A percentile compares a stretch with the other conserved stretches of the same genome.
Evolutionary conservation across 2,797 vertebrate genomes (phyloP).

Genomic region (Bovichtus variegatus): DNA sequence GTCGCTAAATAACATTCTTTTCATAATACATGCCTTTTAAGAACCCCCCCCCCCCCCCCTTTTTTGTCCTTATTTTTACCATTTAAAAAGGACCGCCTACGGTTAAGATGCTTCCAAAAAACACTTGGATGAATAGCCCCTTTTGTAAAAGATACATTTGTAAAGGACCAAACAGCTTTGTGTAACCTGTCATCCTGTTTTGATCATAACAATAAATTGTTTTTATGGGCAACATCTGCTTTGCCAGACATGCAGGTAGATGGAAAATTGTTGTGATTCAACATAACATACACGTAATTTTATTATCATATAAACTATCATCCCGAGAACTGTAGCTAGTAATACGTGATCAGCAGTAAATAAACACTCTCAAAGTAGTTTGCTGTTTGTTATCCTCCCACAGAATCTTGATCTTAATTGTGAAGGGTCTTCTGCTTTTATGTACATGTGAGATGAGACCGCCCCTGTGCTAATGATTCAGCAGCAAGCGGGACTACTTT

Average conservation of each 20-base stretch:
- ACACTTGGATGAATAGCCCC: constrained; percentile 7
- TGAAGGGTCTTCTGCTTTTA: constrained; percentile 1
- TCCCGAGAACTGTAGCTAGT: background rate
- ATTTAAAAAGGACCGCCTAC: background rate
- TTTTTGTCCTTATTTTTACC: constrained; percentile 17
- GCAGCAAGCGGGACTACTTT: background rate
- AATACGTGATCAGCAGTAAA: background rate
- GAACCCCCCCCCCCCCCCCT: background rate
- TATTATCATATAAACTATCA: background rate
- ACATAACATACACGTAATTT: background rate
- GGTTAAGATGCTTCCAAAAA: constrained; percentile 24
- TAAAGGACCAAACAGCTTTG: constrained; percentile 5
- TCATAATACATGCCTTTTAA: constrained; percentile 14
- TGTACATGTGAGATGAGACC: constrained; percentile 1
- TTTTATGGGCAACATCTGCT: constrained; percentile 29
- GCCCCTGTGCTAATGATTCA: background rate
- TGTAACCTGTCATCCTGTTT: constrained; percentile 24
- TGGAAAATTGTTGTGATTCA: background rate
- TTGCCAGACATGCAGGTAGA: constrained; percentile 20
- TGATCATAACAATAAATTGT: constrained; percentile 28
- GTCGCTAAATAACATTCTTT: background rate
- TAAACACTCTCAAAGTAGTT: constrained; percentile 6
- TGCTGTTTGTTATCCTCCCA: background rate
- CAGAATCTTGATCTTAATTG: background rate
- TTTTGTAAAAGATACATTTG: constrained; percentile 28